Base-by-base conservation (phyloP, 2,888 invertebrate species). In the Cheilosia vulpina region DNA sequence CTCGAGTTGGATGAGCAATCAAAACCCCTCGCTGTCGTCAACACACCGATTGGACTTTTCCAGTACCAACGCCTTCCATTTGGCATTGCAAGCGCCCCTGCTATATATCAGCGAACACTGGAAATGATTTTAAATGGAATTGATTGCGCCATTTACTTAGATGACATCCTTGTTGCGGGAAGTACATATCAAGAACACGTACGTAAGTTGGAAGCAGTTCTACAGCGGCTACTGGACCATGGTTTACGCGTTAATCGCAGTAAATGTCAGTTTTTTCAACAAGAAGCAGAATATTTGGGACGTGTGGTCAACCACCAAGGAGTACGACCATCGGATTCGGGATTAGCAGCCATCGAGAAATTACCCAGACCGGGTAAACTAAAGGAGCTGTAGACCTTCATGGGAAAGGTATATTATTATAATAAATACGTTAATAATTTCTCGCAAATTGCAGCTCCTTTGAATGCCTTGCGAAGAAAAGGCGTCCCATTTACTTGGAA, bases 1-100 rank as follows among this genome's bases (percentile, higher is more conserved):
- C 62, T 90, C 43, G 88, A 89, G 85, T 81, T 91, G 13, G 87
- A 88, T 34, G 88, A 88, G 4, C 85, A 88, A 62, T 87, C 89
- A 72, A 87, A 87, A 65, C 77, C 89, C 17, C 87, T 89, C 24
- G 58, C 90, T 17, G 90, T 90, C 6, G 88, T 91, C 34, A 90
- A 87, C 76, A 91, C 91, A 0, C 90, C 90, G 41, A 88, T 89
- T 50, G 91, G 92, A 0, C 68, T 92, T 4, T 92, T 88, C 76
- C 81, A 80, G 31, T 89, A 89, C 50, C 89, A 89, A 47, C 87
- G 91, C 21, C 76, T 91, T 34, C 89, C 90, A 2, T 91, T 89
- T 87, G 92, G 91, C 15, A 89, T 91, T n/a, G 88, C 89, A 5
- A 90, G 91, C 17, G 89, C 90, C 9, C 89, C 89, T 6, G 89